Percentiles rank a stretch among this genome's conserved stretches.
Evolutionary conservation across 2,888 invertebrate species (phyloP).

Genomic region (Spisula subtruncata): DNA sequence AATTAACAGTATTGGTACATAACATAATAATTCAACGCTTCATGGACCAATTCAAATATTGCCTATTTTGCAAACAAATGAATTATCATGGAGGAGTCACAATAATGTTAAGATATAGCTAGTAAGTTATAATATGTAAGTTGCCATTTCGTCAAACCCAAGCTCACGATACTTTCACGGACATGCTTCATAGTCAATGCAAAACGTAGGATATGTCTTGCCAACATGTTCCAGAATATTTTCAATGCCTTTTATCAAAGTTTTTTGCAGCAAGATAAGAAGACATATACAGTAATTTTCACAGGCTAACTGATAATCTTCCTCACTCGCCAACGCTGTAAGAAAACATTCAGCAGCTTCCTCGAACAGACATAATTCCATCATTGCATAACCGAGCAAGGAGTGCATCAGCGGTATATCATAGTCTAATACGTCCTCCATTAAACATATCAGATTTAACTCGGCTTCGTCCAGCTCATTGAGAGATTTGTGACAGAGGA

Average conservation of each 20-base stretch:
- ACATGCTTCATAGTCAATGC: not conserved
- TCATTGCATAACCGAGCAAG: slow-evolving; percentile 85
- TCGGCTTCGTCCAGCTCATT: slow-evolving; percentile 81
- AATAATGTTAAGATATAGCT: no score
- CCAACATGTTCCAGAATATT: slow-evolving; percentile 69
- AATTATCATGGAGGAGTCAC: no score
- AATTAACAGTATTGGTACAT: no score
- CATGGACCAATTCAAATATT: no score
- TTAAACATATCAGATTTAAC: slow-evolving; percentile 79
- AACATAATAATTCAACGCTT: no score
- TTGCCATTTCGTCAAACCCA: not conserved
- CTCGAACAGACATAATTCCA: slow-evolving; percentile 84
- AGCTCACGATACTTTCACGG: not conserved
- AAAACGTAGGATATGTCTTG: slow-evolving; percentile 32
- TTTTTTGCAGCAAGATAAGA: slow-evolving; percentile 74
- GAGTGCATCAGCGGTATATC: slow-evolving; percentile 82
- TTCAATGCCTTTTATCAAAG: slow-evolving; percentile 76
- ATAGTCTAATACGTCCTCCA: slow-evolving; percentile 79
- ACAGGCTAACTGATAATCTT: slow-evolving; percentile 82
- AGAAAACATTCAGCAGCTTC: slow-evolving; percentile 85
- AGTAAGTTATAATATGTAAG: no score
- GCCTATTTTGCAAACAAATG: no score
- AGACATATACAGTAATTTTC: slow-evolving; percentile 85
- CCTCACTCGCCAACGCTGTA: slow-evolving; percentile 80
- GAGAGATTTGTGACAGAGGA: slow-evolving; percentile 84